A percentile compares a stretch with the other conserved stretches of the same genome.
Conservation (phyloP, 2,888 invertebrate genomes). For the Drosophila lacicola region DNA sequence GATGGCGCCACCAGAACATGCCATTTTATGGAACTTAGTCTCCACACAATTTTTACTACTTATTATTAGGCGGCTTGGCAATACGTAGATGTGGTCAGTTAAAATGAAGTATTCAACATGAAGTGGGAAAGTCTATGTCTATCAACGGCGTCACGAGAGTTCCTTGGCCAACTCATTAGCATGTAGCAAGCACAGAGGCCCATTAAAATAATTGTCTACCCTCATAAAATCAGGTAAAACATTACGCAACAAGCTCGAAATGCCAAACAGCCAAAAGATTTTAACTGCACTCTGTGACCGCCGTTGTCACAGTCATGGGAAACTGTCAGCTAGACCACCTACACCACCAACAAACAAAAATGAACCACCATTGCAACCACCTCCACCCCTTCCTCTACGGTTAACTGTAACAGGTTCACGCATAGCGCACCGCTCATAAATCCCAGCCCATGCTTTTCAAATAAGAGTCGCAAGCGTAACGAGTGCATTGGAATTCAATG, state of each 20-base stretch:
- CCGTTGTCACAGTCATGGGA: conserved; percentile 68
- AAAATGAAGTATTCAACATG: not conserved
- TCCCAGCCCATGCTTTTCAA: conserved; percentile 39
- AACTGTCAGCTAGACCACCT: conserved; percentile 42
- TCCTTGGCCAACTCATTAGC: conserved; percentile 44
- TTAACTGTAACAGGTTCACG: conserved; percentile 54
- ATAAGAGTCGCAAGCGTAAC: conserved; percentile 62
- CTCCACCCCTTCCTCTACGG: conserved; percentile 3
- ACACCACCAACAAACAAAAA: conserved; percentile 4
- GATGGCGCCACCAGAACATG: conserved; percentile 8
- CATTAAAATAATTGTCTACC: conserved; percentile 54
- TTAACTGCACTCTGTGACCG: conserved; percentile 41
- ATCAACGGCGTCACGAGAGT: not conserved
- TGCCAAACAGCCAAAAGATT: conserved; percentile 22
- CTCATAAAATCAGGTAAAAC: conserved; percentile 68
- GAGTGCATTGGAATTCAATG: conserved; percentile 62
- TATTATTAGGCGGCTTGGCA: not conserved
- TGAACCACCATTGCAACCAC: conserved; percentile 13
- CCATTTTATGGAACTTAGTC: not conserved
- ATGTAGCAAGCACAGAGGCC: conserved; percentile 41
- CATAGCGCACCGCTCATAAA: conserved; percentile 59
- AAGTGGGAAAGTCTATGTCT: conserved; percentile 20
- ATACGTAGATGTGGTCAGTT: not conserved
- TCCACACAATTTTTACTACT: not conserved
- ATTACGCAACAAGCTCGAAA: conserved; percentile 63